A percentile compares a stretch with the other conserved stretches of the same genome.
These are phyloP conservation scores for Tor tambroides DNA, from an alignment of 2,113 vertebrate species.

Conservation along the genomic window DNA sequence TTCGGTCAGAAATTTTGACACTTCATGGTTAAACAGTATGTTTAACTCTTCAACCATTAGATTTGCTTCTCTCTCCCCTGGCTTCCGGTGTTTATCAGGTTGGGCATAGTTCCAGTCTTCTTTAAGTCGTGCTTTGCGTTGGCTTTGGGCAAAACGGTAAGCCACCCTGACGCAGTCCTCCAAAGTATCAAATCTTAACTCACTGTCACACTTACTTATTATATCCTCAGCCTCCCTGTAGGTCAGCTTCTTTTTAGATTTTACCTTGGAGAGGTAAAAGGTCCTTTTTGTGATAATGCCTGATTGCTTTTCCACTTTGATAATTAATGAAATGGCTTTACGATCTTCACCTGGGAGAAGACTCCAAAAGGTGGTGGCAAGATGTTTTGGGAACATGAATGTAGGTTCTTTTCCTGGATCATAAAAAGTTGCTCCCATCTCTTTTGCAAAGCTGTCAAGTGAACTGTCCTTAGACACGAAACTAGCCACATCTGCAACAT, in stretches of 20 bases:
- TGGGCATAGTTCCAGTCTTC: constrained; percentile 77
- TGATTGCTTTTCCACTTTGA: constrained; percentile 76
- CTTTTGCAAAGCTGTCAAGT: constrained; percentile 76
- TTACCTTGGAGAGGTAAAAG: constrained; percentile 76
- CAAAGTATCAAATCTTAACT: constrained; percentile 65
- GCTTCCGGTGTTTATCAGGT: constrained; percentile 70
- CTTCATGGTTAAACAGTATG: constrained; percentile 83
- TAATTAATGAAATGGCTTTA: constrained; percentile 81
- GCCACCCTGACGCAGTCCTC: constrained; percentile 79
- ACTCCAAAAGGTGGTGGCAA: constrained; percentile 77
- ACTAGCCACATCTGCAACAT: constrained; percentile 85
- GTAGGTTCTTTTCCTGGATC: constrained; percentile 62
- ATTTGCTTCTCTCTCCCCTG: constrained; percentile 80
- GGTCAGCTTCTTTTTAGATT: constrained; percentile 77
- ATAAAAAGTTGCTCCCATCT: constrained; percentile 76
- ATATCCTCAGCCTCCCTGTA: constrained; percentile 82
- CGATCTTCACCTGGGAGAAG: constrained; percentile 74
- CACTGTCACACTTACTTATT: not conserved
- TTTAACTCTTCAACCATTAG: constrained; percentile 87
- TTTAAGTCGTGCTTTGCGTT: constrained; percentile 76
- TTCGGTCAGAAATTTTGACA: constrained; percentile 70
- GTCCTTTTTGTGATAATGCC: constrained; percentile 56
- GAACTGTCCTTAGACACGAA: constrained; percentile 71
- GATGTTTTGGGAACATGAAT: constrained; percentile 77
- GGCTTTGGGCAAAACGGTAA: constrained; percentile 79